A percentile compares a stretch with the other conserved stretches of the same genome.
These are phyloP conservation scores for Pseudopodoces humilis DNA, from an alignment of 2,113 vertebrate species.

Conservation along the genomic window DNA sequence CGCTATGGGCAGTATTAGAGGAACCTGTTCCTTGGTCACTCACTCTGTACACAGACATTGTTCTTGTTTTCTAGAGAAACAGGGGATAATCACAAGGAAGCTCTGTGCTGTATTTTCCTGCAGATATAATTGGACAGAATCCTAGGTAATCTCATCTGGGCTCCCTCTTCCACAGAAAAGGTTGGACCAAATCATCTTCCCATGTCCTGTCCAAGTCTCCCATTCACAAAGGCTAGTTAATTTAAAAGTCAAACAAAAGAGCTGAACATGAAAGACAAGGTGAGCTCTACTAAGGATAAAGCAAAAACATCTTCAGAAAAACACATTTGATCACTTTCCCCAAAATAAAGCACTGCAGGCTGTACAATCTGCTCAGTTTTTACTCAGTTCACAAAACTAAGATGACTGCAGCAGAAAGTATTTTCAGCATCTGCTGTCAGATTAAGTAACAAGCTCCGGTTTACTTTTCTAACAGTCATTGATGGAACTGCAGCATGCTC, in stretches of 20 bases:
- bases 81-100: not conserved
- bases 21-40: not conserved
- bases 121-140: rapidly evolving
- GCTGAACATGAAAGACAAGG: not conserved
- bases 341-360: not conserved
- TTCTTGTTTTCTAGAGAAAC: not conserved
- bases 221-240: not conserved
- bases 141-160: not conserved
- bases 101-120: not conserved
- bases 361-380: not conserved
- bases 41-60: not conserved
- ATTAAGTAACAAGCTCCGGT: not conserved
- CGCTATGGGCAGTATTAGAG: not conserved
- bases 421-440: not conserved
- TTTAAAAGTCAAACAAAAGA: not conserved
- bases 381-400: not conserved
- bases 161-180: not conserved
- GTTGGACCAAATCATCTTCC: not conserved
- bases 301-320: not conserved
- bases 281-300: not conserved
- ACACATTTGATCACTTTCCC: not conserved
- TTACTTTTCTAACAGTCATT: not conserved
- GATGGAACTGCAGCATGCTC: not conserved
- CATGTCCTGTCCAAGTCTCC: not conserved
- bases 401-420: not conserved